Percentiles rank a stretch among this genome's conserved stretches.
phyloP scores from a whole-genome alignment of 2,113 vertebrate genomes.

The Gadus macrocephalus region DNA sequence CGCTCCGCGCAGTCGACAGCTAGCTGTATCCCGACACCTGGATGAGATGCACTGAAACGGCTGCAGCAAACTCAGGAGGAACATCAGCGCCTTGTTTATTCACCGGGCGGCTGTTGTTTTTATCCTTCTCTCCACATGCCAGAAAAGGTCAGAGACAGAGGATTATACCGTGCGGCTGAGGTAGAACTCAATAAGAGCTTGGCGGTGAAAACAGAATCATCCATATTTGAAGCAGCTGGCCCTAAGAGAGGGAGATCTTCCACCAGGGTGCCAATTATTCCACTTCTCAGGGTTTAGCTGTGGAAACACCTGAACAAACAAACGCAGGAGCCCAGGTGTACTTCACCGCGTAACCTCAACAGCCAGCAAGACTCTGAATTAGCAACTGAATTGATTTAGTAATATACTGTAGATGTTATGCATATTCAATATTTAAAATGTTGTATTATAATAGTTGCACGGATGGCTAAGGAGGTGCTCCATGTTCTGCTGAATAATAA shows the following conservation, averaged over 20 bases:
- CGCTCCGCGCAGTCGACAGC: slow-evolving; percentile 38
- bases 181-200: slow-evolving; percentile 71
- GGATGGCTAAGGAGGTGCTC: slow-evolving; percentile 27
- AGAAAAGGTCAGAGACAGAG: slow-evolving; percentile 72
- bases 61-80: slow-evolving; percentile 56
- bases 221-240: slow-evolving; percentile 77
- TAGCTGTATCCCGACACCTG: slow-evolving; percentile 55
- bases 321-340: slow-evolving; percentile 57
- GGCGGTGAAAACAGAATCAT: slow-evolving; percentile 75
- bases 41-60: slow-evolving; percentile 54
- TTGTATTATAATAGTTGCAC: background rate
- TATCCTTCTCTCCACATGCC: slow-evolving; percentile 55
- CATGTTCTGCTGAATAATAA: slow-evolving; percentile 57
- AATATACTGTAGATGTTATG: slow-evolving; percentile 24
- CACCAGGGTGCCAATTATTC: slow-evolving; percentile 75
- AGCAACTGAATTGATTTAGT: background rate
- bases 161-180: slow-evolving; percentile 59
- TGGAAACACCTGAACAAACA: slow-evolving; percentile 9
- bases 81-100: slow-evolving; percentile 71
- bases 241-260: slow-evolving; percentile 62
- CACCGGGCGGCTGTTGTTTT: slow-evolving; percentile 50
- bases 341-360: slow-evolving; percentile 41
- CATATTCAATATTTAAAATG: background rate
- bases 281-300: slow-evolving; percentile 61
- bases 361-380: slow-evolving; percentile 39